A percentile compares a stretch with the other conserved stretches of the same genome.
phyloP scores from a whole-genome alignment of 2,113 vertebrate species.

The Eretmochelys imbricata region DNA sequence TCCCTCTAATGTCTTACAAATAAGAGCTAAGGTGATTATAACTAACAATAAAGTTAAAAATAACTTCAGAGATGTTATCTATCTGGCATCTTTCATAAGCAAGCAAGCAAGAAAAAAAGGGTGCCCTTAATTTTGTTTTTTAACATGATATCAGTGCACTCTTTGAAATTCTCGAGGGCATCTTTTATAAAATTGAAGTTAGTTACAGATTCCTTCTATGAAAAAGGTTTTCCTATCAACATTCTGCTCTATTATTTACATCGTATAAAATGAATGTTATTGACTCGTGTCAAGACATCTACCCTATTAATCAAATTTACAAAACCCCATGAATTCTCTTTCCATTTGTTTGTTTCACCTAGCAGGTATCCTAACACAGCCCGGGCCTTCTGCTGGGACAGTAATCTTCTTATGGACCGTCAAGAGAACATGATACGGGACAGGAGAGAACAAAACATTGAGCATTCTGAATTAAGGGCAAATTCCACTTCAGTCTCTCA shows the following conservation, averaged over 20 bases:
- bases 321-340: neutral
- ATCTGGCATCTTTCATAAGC: too few relatives aligned
- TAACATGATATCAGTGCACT: neutral
- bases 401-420: neutral
- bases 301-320: neutral
- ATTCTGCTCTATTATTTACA: constrained; percentile 30
- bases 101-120: neutral
- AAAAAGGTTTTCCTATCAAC: neutral
- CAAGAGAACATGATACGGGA: neutral
- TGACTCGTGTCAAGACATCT: constrained; percentile 1
- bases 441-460: neutral
- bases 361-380: neutral
- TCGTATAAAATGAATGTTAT: neutral
- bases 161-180: neutral
- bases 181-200: constrained; percentile 59
- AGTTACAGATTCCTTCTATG: constrained; percentile 72
- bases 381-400: neutral
- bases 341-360: neutral
- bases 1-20: too few relatives aligned
- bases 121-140: neutral
- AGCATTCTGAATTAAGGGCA: neutral
- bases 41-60: neutral
- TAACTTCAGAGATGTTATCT: neutral
- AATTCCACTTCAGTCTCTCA: neutral
- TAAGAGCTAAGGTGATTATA: too few relatives aligned